Conservation (phyloP, 64 coral and sea anemone genomes). For the Exaiptasia diaphana region DNA sequence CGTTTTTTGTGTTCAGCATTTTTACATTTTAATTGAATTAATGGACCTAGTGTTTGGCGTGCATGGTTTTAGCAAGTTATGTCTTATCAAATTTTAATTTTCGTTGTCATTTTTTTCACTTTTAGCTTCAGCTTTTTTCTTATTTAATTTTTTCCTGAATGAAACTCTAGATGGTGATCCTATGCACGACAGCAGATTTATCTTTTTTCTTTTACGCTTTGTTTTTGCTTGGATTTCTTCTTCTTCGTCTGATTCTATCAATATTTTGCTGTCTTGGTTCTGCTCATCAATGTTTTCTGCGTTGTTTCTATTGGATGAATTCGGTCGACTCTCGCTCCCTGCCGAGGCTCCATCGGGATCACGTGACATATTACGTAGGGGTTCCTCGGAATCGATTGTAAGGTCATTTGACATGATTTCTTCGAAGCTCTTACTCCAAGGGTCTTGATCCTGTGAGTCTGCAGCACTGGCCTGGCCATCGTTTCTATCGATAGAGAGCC, state of each 20-base stretch:
- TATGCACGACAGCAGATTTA: background rate
- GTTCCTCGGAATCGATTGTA: background rate
- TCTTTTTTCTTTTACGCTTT: background rate
- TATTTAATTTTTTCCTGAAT: background rate
- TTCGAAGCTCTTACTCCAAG: background rate
- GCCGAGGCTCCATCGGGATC: conserved; percentile 40
- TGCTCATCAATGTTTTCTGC: too few relatives aligned
- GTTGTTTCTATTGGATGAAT: too few relatives aligned
- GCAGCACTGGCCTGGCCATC: background rate
- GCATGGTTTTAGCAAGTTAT: too few relatives aligned
- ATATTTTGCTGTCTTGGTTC: too few relatives aligned
- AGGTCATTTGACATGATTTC: background rate
- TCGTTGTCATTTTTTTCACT: too few relatives aligned
- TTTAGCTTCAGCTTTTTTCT: background rate
- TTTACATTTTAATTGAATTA: too few relatives aligned
- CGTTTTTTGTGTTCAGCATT: too few relatives aligned
- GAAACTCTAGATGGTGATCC: background rate
- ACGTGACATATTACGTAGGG: conserved; percentile 5
- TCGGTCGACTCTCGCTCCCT: background rate
- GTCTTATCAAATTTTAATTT: too few relatives aligned
- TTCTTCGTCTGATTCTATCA: background rate
- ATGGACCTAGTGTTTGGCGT: too few relatives aligned
- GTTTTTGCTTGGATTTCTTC: background rate
- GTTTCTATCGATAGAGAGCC: too few relatives aligned
- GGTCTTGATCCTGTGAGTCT: background rate